Conservation (phyloP, 1,140 invertebrate species). For the Cherax destructor region DNA sequence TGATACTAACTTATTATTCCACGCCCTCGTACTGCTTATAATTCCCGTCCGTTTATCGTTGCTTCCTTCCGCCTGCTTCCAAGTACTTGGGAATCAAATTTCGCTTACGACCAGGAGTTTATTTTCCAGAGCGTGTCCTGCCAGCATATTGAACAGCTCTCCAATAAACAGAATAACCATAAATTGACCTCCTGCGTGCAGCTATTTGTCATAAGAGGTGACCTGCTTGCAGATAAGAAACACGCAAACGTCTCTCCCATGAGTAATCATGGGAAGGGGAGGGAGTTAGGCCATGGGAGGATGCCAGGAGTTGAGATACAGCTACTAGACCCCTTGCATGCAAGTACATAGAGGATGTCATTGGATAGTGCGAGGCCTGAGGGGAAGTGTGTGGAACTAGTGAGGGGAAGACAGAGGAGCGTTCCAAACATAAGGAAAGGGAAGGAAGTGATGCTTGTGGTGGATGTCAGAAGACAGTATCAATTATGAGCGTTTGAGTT, state of each 20-base stretch:
- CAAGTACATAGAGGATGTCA: too few relatives aligned
- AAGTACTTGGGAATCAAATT: not conserved
- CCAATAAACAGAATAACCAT: not conserved
- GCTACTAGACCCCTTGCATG: too few relatives aligned
- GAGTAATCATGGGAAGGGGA: not conserved
- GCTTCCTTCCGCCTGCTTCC: not conserved
- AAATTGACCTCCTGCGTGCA: not conserved
- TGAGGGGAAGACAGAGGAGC: too few relatives aligned
- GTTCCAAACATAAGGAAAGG: too few relatives aligned
- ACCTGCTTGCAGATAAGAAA: not conserved
- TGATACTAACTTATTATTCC: too few relatives aligned
- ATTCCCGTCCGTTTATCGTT: too few relatives aligned
- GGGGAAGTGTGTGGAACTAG: too few relatives aligned
- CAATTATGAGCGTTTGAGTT: too few relatives aligned
- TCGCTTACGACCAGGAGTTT: not conserved
- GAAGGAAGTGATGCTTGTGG: too few relatives aligned
- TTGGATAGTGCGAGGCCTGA: too few relatives aligned
- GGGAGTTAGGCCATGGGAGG: not conserved
- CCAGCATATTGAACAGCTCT: not conserved
- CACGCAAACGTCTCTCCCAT: not conserved
- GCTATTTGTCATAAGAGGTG: not conserved
- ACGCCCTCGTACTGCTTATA: too few relatives aligned
- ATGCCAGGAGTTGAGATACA: not conserved
- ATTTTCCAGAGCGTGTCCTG: not conserved
- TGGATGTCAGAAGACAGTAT: too few relatives aligned